Percentiles rank a stretch among this genome's conserved stretches.
Conservation (phyloP, 2,888 invertebrate species). For the Eledona agricola region DNA sequence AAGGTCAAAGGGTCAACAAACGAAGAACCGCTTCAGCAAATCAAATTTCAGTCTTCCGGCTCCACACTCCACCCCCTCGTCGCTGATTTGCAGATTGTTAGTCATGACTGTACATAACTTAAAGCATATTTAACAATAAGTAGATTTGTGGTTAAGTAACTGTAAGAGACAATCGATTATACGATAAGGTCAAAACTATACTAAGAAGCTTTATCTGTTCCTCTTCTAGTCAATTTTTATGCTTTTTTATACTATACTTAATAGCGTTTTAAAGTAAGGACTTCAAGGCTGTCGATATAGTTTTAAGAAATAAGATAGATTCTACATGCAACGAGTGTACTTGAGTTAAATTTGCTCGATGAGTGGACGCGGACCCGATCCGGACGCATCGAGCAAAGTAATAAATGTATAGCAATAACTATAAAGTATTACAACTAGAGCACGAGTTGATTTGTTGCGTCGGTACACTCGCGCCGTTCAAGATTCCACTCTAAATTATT, state of each 20-base stretch:
- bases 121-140: constrained; percentile 13
- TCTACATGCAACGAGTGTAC: constrained; percentile 30
- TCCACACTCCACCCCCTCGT: no score
- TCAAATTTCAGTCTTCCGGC: no score
- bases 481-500: constrained; percentile 27
- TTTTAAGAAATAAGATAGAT: constrained; percentile 28
- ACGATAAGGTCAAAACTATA: constrained; percentile 25
- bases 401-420: constrained; percentile 38
- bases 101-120: constrained; percentile 28
- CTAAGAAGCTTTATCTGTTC: constrained; percentile 52
- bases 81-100: no score
- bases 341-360: constrained; percentile 8
- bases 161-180: constrained; percentile 52
- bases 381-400: constrained; percentile 6
- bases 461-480: constrained; percentile 29
- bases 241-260: constrained; percentile 47
- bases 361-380: not conserved
- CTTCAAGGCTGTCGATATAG: constrained; percentile 54
- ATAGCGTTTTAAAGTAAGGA: constrained; percentile 45
- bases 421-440: constrained; percentile 31
- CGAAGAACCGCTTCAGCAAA: constrained; percentile 36
- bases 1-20: constrained; percentile 43
- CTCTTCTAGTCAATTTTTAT: constrained; percentile 58
- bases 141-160: constrained; percentile 33
- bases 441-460: constrained; percentile 14